A percentile compares a stretch with the other conserved stretches of the same genome.
Conservation (phyloP, 2,797 vertebrate genomes). For the Pygocentrus nattereri region DNA sequence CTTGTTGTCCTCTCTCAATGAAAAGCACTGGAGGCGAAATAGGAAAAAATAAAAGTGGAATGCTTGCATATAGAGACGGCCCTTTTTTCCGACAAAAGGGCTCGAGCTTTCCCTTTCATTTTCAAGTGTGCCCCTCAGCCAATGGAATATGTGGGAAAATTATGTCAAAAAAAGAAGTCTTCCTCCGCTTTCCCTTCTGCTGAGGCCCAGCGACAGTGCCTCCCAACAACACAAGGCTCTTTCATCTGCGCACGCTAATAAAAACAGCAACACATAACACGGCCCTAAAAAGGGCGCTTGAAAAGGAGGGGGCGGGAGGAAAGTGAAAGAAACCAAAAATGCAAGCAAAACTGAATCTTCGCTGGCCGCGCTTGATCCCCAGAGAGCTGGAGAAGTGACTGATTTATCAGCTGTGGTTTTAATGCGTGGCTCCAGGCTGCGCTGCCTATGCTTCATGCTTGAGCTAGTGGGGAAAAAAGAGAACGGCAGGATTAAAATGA, state of each 20-base stretch:
- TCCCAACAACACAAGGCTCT: slow-evolving; percentile 71
- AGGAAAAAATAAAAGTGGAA: slow-evolving; percentile 65
- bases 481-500: slow-evolving; percentile 92
- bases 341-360: slow-evolving; percentile 68
- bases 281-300: slow-evolving; percentile 73
- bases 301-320: slow-evolving; percentile 65
- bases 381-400: slow-evolving; percentile 80
- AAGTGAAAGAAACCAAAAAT: slow-evolving; percentile 75
- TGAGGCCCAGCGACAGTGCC: slow-evolving; percentile 66
- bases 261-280: slow-evolving; percentile 83
- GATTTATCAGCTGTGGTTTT: slow-evolving; percentile 89
- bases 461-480: slow-evolving; percentile 96
- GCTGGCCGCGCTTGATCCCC: slow-evolving; percentile 74
- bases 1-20: slow-evolving; percentile 53
- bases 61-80: slow-evolving; percentile 72
- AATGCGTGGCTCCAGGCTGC: slow-evolving; percentile 75
- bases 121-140: slow-evolving; percentile 72
- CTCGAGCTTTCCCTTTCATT: slow-evolving; percentile 75
- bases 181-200: slow-evolving; percentile 68
- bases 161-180: slow-evolving; percentile 76
- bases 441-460: slow-evolving; percentile 91
- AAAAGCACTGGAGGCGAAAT: slow-evolving; percentile 67
- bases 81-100: slow-evolving; percentile 49
- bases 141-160: slow-evolving; percentile 85
- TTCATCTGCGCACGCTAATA: slow-evolving; percentile 81